Percentiles rank a stretch among this genome's conserved stretches.
Evolutionary conservation across 1,140 invertebrate species (phyloP).

Genomic region (Microplitis demolitor): DNA sequence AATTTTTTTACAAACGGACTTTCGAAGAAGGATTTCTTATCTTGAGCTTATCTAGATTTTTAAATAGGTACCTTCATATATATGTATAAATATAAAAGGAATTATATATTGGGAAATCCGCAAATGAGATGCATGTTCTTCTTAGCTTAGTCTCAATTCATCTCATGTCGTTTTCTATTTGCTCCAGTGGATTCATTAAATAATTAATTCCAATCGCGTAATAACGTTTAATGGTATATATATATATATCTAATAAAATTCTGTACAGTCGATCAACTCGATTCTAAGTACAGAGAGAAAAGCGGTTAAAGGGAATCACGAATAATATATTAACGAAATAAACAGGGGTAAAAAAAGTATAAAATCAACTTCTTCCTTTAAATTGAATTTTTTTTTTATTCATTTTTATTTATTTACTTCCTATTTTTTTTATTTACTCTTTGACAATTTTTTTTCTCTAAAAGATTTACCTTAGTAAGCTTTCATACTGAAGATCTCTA

Average conservation of each 20-base stretch:
- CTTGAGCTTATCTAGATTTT: too few relatives aligned
- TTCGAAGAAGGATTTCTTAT: too few relatives aligned
- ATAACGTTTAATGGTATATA: slow-evolving; percentile 1
- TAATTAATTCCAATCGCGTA: slow-evolving; percentile 26
- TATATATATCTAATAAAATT: not conserved
- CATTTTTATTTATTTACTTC: not conserved
- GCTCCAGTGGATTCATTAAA: slow-evolving; percentile 20
- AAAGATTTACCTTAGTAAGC: not conserved
- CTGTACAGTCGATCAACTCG: slow-evolving; percentile 5
- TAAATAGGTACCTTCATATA: too few relatives aligned
- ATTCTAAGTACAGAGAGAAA: not conserved
- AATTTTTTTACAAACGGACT: too few relatives aligned
- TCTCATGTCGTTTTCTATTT: slow-evolving; percentile 14
- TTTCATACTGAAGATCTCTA: too few relatives aligned
- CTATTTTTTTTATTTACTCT: not conserved
- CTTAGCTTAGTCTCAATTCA: slow-evolving; percentile 1
- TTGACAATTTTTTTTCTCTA: slow-evolving; percentile 9
- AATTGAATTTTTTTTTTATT: not conserved
- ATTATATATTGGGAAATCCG: too few relatives aligned
- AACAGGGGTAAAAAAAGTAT: not conserved
- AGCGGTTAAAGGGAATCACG: not conserved
- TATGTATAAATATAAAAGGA: not conserved
- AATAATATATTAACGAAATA: not conserved
- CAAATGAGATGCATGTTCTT: not conserved
- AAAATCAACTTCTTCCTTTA: not conserved